phyloP scores from a whole-genome alignment of 2,888 invertebrate genomes.

The Strigamia maritima region DNA sequence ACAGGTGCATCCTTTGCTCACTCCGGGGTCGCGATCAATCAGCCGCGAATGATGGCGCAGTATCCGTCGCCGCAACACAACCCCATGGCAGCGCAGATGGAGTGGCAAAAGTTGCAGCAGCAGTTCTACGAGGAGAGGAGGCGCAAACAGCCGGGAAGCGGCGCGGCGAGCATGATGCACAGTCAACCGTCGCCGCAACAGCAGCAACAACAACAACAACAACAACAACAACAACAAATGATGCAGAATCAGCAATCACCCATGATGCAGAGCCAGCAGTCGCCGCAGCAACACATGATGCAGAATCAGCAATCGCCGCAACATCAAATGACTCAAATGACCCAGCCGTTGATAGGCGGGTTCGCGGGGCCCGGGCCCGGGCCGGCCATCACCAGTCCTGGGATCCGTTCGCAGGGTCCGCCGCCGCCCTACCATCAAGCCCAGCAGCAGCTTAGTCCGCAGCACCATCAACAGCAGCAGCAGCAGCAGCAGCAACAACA shows the following conservation, averaged over 20 bases:
- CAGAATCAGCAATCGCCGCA: constrained; percentile 40
- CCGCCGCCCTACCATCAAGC: constrained; percentile 74
- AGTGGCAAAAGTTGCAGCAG: constrained; percentile 87
- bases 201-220: constrained; percentile 47
- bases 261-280: constrained; percentile 28
- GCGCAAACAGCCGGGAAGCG: constrained; percentile 51
- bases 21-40: constrained; percentile 45
- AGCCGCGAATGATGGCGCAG: constrained; percentile 42
- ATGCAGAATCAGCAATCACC: constrained; percentile 25
- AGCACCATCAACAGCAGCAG: constrained; percentile 39
- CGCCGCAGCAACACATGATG: constrained; percentile 42
- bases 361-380: constrained; percentile 43
- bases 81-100: constrained; percentile 66
- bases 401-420: constrained; percentile 62
- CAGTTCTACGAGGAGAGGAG: constrained; percentile 76
- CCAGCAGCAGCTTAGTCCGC: constrained; percentile 22
- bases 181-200: constrained; percentile 42
- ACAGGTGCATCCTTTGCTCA: constrained; percentile 38
- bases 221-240: constrained; percentile 44
- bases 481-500: constrained; percentile 40
- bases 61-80: constrained; percentile 45
- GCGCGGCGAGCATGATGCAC: not conserved
- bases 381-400: constrained; percentile 43
- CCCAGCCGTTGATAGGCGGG: not conserved
- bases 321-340: constrained; percentile 48